These are phyloP conservation scores for Xiphorhynchus elegans DNA, from an alignment of 2,113 vertebrate genomes.

Conservation along the genomic window DNA sequence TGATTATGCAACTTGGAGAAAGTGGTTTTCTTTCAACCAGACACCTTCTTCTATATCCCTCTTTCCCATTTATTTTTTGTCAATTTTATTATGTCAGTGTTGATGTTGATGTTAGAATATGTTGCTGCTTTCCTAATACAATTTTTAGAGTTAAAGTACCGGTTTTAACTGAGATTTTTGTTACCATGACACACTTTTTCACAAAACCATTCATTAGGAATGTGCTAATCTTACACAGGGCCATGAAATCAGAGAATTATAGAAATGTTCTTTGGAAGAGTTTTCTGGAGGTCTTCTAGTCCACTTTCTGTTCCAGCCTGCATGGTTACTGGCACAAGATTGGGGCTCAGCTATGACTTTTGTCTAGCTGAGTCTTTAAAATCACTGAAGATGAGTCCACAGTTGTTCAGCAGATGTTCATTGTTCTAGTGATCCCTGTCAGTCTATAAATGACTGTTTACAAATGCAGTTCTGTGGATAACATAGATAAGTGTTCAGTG, in stretches of 20 bases:
- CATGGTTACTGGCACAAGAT: neutral
- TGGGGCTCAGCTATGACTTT: neutral
- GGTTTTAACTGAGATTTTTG: neutral
- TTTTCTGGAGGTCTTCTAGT: neutral
- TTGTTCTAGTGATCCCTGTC: neutral
- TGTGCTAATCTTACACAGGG: neutral
- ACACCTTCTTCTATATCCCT: rapidly evolving
- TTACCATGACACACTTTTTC: neutral
- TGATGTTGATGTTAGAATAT: neutral
- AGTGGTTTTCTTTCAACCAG: neutral
- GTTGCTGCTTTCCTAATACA: neutral
- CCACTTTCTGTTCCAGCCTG: neutral
- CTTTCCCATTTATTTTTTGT: neutral
- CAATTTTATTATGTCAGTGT: neutral
- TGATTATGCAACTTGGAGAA: neutral
- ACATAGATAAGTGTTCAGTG: neutral
- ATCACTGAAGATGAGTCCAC: neutral
- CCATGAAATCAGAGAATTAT: neutral
- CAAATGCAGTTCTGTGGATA: neutral
- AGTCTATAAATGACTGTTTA: neutral
- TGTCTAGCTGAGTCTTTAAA: neutral
- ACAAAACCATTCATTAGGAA: neutral
- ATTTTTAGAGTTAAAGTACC: neutral
- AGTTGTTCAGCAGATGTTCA: neutral
- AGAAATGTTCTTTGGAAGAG: neutral